Evolutionary conservation across 2,797 vertebrate species (phyloP), one percentile per base, ranked within the genome.

Genomic region (Macrochelys suwanniensis): DNA sequence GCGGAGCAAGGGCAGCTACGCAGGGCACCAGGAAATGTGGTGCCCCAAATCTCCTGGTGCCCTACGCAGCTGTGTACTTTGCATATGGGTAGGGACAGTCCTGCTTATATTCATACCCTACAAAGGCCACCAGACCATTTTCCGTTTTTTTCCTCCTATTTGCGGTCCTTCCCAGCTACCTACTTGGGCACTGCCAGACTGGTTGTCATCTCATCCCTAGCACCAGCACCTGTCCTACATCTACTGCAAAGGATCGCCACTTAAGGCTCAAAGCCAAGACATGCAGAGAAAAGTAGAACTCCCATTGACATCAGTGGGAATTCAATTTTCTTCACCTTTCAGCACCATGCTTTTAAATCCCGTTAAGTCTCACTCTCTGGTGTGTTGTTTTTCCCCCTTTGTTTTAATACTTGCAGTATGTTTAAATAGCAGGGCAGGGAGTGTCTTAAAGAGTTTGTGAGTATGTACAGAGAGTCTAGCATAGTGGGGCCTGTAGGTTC

Each of bases 201-300:
- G 7, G 1, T 85, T 47, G 37, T 47, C 37, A 26, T 76, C 42
- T 76, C 71, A 76, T 47, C 21, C 25, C 25, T 76, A 45, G 71
- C 23, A 45, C 23, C 25, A 7, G 25, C 42, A 76, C 25, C 25
- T 76, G 71, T 45, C 25, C 25, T 76, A 15, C 7, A 26, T 47
- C 25, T 5, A 12, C 25, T 15, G 25, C 42, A 28, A 76, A 76
- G 12, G 12, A 15, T 45, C 11, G 5, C 12, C 71, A 76, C 42
- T 7, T 45, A 25, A 25, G 19, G 37, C 37, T 7, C 25, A 42
- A 76, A 47, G 25, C 71, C 71, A 76, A 74, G 42, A 11, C 6
- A 11, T 76, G 12, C 71, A 82, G 49, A 50, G 42, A 19, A 11
- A 82, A 84, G 56, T 5, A 79, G 56, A 94, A 57, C 84, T 92